phyloP scores from a whole-genome alignment of 2,888 invertebrate genomes.

The Hofmannophila pseudospretella region DNA sequence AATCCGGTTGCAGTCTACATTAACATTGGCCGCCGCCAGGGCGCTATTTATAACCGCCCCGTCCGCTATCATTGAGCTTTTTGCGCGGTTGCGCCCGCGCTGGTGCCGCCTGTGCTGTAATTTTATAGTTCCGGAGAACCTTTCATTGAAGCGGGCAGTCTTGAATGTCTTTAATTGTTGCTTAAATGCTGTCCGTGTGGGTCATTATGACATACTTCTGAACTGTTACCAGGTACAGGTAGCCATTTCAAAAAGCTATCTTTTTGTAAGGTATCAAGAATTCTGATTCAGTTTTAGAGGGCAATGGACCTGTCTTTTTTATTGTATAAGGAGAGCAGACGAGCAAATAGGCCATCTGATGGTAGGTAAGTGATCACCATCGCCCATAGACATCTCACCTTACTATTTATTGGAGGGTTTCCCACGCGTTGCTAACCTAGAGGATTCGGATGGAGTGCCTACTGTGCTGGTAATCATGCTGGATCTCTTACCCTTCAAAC shows the following conservation, averaged over 20 bases:
- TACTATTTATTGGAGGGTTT: too few species aligned
- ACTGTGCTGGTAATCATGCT: too few species aligned
- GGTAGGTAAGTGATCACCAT: too few species aligned
- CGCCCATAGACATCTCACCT: too few species aligned
- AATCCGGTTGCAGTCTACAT: conserved; percentile 48
- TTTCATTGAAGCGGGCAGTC: conserved; percentile 38
- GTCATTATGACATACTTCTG: conserved; percentile 36
- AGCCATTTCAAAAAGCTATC: background rate
- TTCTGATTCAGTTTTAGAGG: too few species aligned
- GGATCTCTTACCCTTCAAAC: too few species aligned
- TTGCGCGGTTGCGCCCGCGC: conserved; percentile 29
- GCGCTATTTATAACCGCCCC: conserved; percentile 46
- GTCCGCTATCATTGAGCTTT: conserved; percentile 44
- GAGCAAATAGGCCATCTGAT: too few species aligned
- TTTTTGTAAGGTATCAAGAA: too few species aligned
- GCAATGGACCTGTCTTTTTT: too few species aligned
- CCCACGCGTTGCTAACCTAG: too few species aligned
- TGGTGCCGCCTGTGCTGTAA: conserved; percentile 37
- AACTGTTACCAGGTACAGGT: background rate
- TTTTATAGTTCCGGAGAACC: conserved; percentile 68
- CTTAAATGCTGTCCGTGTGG: conserved; percentile 44
- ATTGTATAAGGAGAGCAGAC: too few species aligned
- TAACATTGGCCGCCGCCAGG: conserved; percentile 33
- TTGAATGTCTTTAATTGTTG: conserved; percentile 48
- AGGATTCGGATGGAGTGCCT: too few species aligned